A percentile compares a stretch with the other conserved stretches of the same genome.
Evolutionary conservation across 2,888 invertebrate genomes (phyloP).

Genomic region (Drosophila subsilvestris): DNA sequence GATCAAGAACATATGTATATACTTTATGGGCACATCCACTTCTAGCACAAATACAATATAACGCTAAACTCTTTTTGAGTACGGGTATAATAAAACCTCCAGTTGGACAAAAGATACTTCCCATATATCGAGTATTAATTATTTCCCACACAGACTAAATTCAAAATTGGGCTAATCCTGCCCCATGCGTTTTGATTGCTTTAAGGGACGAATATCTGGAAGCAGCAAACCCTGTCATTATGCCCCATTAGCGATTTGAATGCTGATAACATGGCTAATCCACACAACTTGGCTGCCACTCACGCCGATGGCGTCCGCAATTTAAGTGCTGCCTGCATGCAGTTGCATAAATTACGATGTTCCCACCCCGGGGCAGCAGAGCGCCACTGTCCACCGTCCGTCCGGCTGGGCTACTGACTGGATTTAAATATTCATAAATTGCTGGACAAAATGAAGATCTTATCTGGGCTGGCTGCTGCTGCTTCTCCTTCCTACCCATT

Average conservation of each 20-base stretch:
- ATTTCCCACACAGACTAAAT: not conserved
- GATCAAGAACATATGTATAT: no score
- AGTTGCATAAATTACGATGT: conserved; percentile 54
- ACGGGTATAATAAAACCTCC: no score
- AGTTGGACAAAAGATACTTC: no score
- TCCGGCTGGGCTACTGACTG: conserved; percentile 15
- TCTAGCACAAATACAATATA: no score
- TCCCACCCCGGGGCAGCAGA: conserved; percentile 30
- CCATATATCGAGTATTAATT: no score
- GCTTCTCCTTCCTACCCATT: no score
- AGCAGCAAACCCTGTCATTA: not conserved
- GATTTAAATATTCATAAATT: conserved; percentile 72
- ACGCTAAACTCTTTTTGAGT: no score
- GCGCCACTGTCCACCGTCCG: conserved; percentile 54
- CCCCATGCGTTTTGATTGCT: not conserved
- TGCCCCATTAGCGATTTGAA: not conserved
- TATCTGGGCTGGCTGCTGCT: conserved; percentile 41
- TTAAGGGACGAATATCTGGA: not conserved
- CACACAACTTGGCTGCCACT: not conserved
- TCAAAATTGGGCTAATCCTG: not conserved
- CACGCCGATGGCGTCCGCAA: not conserved
- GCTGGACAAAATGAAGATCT: conserved; percentile 55
- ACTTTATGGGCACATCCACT: no score
- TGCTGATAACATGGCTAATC: not conserved
- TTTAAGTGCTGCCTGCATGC: conserved; percentile 25